Evolutionary conservation across 2,113 vertebrate genomes (phyloP), one percentile per base, ranked within the genome.

Genomic region (Oplegnathus fasciatus): DNA sequence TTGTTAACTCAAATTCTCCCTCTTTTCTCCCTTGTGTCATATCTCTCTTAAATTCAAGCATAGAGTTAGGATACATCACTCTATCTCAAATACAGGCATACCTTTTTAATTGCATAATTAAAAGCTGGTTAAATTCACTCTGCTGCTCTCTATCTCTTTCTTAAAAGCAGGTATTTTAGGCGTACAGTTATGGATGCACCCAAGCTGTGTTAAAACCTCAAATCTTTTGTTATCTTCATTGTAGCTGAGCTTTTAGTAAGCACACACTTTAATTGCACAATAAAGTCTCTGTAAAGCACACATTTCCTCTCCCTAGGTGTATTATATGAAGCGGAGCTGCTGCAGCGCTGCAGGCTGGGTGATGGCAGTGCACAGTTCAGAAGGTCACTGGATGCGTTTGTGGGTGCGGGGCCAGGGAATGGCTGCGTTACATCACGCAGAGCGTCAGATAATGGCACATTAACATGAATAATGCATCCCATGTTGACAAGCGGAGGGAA

Each of bases 401-500:
- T 65, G 80, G 77, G 82, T 88, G 83, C 42, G 17, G 81, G 78
- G 80, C 76, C 8, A 14, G 81, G 72, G 85, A 92, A 93, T 90
- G 81, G 91, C 80, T 66, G 79, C 84, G 90, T 92, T 93, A 90
- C 92, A 94, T 95, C 93, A 94, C 72, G 79, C 91, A 73, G 80
- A 84, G 81, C 74, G 84, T 94, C 91, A 92, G 86, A 94, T 94
- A 93, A 94, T 91, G 92, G 88, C 85, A 83, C 90, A 91, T 95
- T 92, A 92, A 86, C 91, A 92, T 95, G 92, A 96, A 94, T 95
- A 94, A 94, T 94, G 92, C 85, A 94, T 87, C 80, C 52, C 71
- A 58, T 94, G 90, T 94, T 93, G 93, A 93, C 93, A 91, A 87
- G 91, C 24, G 44, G 74, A 87, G 90, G 77, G 89, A 88, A 92